These are phyloP conservation scores for Microcebus jonahi DNA, from an alignment of 2,113 vertebrate species.

Conservation along the genomic window DNA sequence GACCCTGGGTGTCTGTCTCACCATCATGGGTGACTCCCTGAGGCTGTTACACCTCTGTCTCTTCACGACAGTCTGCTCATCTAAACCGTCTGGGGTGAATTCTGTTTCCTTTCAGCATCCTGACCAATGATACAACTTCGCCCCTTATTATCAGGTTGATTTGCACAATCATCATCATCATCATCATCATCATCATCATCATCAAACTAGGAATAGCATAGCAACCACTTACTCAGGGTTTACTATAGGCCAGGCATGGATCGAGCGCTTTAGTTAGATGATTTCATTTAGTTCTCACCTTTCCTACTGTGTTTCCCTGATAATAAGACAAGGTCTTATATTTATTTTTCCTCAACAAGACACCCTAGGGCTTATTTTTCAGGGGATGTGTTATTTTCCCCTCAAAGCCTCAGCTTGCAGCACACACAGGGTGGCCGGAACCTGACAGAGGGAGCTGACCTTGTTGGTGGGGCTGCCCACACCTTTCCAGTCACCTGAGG, in stretches of 20 bases:
- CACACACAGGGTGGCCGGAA: too few relatives aligned
- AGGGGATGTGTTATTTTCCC: too few relatives aligned
- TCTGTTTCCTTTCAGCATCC: neutral
- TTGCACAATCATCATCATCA: neutral
- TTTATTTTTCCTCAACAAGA: too few relatives aligned
- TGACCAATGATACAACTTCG: neutral
- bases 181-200: too few relatives aligned
- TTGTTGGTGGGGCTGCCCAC: too few relatives aligned
- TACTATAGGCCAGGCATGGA: neutral
- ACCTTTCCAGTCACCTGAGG: too few relatives aligned
- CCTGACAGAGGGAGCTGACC: too few relatives aligned
- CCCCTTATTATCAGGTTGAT: neutral
- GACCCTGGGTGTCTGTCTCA: neutral
- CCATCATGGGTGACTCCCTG: neutral
- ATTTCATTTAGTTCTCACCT: neutral
- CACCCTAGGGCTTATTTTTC: too few relatives aligned
- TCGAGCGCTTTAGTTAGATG: neutral
- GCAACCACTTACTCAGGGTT: neutral
- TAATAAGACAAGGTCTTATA: too few relatives aligned
- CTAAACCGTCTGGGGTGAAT: neutral
- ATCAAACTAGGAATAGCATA: neutral
- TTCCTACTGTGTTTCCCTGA: too few relatives aligned
- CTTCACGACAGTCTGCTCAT: neutral
- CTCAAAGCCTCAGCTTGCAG: too few relatives aligned
- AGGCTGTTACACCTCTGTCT: neutral